These are phyloP conservation scores for Calyptommatus sinebrachiatus DNA, from an alignment of 2,113 vertebrate genomes.

Conservation along the genomic window DNA sequence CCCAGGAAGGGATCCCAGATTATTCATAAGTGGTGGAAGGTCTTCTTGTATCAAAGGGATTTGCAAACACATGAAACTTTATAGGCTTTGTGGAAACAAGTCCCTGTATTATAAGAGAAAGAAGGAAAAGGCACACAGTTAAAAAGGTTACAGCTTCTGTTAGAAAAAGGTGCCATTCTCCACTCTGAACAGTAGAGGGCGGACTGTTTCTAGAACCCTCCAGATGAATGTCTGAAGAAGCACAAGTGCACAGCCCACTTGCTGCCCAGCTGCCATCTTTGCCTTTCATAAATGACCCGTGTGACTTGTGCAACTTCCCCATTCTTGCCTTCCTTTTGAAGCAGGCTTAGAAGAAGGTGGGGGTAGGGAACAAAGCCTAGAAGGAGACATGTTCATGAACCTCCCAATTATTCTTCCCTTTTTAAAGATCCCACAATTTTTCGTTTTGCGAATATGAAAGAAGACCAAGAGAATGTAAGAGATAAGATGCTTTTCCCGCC, in stretches of 20 bases:
- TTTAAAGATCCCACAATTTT: not conserved
- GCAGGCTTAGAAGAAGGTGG: not conserved
- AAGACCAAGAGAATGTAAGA: not conserved
- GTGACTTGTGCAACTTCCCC: conserved; percentile 14
- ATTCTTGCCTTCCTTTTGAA: conserved; percentile 9
- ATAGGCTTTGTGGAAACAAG: not conserved
- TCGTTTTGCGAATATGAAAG: not conserved
- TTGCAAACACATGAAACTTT: not conserved
- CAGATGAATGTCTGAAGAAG: not conserved
- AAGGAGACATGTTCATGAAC: not conserved
- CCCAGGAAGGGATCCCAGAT: not conserved
- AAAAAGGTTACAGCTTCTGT: not conserved
- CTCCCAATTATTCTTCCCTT: not conserved
- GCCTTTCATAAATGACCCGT: conserved; percentile 1
- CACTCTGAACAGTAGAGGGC: not conserved
- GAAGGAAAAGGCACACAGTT: not conserved
- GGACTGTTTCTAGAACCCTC: not conserved
- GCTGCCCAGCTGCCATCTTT: conserved; percentile 17
- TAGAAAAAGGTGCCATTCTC: not conserved
- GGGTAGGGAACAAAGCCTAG: not conserved
- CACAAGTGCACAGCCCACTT: not conserved
- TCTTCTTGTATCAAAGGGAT: not conserved
- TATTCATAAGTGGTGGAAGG: not conserved
- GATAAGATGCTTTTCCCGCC: not conserved
- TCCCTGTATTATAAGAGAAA: not conserved